A percentile compares a stretch with the other conserved stretches of the same genome.
These are phyloP conservation scores for Zoanthus sansibaricus DNA, from an alignment of 92 coral and sea anemone genomes.

Conservation along the genomic window DNA sequence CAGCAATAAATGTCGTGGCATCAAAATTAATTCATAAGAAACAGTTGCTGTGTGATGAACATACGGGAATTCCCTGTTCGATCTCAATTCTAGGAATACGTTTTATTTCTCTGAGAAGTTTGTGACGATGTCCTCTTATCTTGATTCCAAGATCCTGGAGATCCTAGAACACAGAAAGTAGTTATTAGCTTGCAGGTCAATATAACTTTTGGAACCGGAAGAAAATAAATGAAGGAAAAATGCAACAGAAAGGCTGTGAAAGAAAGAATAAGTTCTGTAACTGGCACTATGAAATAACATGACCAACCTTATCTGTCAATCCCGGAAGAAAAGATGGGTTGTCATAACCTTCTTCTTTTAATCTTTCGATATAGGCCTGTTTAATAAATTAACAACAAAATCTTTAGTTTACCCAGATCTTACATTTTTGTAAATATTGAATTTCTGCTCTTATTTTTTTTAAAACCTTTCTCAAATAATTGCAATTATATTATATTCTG, in stretches of 20 bases:
- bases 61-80: slow-evolving; percentile 43
- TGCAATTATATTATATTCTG: too few relatives aligned
- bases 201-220: too few relatives aligned
- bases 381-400: not conserved
- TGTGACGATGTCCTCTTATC: slow-evolving; percentile 37
- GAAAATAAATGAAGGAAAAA: too few relatives aligned
- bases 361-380: slow-evolving; percentile 27
- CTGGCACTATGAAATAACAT: too few relatives aligned
- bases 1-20: too few relatives aligned
- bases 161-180: slow-evolving; percentile 9
- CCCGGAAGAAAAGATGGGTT: slow-evolving; percentile 39
- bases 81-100: slow-evolving; percentile 50
- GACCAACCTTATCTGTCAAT: slow-evolving; percentile 33
- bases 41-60: not conserved
- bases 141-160: slow-evolving; percentile 34
- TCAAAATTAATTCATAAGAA: not conserved
- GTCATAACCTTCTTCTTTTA: slow-evolving; percentile 30
- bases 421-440: too few relatives aligned
- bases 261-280: too few relatives aligned
- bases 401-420: too few relatives aligned
- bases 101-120: slow-evolving; percentile 41
- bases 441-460: too few relatives aligned
- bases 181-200: not conserved
- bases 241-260: too few relatives aligned
- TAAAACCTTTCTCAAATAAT: too few relatives aligned